These are phyloP conservation scores for Cephalopterus ornatus DNA, from an alignment of 2,113 vertebrate genomes.

Conservation along the genomic window DNA sequence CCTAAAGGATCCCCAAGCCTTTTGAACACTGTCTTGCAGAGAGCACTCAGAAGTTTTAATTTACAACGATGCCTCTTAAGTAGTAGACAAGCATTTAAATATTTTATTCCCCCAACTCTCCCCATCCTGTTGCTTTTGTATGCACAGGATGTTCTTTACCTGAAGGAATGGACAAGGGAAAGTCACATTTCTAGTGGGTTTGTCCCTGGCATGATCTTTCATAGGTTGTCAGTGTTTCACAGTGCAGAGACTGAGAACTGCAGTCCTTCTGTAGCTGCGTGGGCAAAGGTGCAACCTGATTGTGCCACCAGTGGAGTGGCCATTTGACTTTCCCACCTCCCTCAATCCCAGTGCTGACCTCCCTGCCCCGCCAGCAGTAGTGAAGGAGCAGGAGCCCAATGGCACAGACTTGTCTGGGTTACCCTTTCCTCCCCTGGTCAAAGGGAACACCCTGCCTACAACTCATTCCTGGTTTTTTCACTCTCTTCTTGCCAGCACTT, in stretches of 20 bases:
- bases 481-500: slow-evolving; percentile 81
- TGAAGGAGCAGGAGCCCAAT: neutral
- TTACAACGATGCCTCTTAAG: neutral
- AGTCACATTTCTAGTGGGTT: neutral
- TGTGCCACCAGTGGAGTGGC: neutral
- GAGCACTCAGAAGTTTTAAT: neutral
- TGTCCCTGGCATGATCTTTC: neutral
- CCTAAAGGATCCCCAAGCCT: neutral
- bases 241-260: neutral
- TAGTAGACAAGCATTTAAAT: rapidly evolving
- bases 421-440: neutral
- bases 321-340: neutral
- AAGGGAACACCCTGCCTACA: neutral
- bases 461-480: neutral
- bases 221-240: neutral
- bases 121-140: neutral
- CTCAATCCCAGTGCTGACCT: neutral
- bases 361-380: neutral
- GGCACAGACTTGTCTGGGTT: neutral
- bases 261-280: neutral
- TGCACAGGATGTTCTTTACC: neutral
- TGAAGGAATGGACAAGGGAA: neutral
- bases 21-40: neutral
- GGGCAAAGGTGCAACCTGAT: neutral
- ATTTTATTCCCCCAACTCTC: neutral